Base-by-base conservation (phyloP, 1,140 invertebrate genomes). In the Tetramorium alpestre region DNA sequence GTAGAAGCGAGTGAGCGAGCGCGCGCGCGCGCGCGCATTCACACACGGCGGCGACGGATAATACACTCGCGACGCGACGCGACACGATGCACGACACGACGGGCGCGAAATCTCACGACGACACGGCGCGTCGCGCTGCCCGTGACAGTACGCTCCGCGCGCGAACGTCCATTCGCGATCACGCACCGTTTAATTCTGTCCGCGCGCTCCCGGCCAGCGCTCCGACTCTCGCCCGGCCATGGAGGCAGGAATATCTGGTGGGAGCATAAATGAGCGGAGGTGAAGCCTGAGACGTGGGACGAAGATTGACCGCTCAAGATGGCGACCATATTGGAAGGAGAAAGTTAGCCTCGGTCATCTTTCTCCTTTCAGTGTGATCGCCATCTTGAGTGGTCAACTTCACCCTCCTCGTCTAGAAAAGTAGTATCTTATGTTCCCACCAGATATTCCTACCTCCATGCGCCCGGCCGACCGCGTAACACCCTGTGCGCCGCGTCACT, bases 131-230 rank as follows among this genome's bases (percentile, higher is more conserved):
- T 86, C 78, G 69, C 73, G 60, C 87, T 90, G 88, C 88, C 91
- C 91, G 91, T 91, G 91, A 94, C 90, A 91, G 88, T 90, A 91
- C 92, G 87, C 89, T 90, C 92, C 51, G 16, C 51, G 78, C 89
- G 85, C 88, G 87, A 73, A 89, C 91, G 70, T 89, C 92, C 92
- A 91, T 92, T 90, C 87, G 91, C 87, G 89, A 90, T 89, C 90
- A 89, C 88, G 78, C 88, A 44, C 47, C 77, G 82, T 90, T 90
- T 73, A 87, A 90, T 88, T 90, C 88, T 64, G 64, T 73, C 77
- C 86, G 69, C 86, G 22, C 77, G 82, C 92, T 76, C 49, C 58
- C 18, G 56, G 47, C 8, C 84, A 89, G 88, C 89, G 85, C 88
- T 88, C 65, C 47, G 60, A 85, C 89, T 54, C 91, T 91, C 85